Conservation (phyloP, 2,797 vertebrate genomes). For the Lepus oiostolus region DNA sequence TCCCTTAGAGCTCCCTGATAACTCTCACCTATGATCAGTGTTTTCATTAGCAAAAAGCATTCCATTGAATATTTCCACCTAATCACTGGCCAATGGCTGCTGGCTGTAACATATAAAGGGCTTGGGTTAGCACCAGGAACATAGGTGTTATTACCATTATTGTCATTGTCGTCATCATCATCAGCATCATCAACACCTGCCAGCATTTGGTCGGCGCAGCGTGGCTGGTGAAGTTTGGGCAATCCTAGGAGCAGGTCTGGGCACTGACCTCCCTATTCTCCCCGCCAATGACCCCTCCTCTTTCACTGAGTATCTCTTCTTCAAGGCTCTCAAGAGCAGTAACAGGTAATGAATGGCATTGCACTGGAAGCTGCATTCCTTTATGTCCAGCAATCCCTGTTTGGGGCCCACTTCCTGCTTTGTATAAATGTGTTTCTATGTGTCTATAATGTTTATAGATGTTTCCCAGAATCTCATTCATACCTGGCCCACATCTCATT, state of each 20-base stretch:
- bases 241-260: not conserved
- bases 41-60: not conserved
- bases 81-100: not conserved
- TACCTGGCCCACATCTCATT: not conserved
- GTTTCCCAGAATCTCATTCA: not conserved
- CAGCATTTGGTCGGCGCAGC: not conserved
- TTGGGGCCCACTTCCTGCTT: not conserved
- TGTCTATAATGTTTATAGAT: not conserved
- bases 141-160: not conserved
- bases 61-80: not conserved
- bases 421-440: not conserved
- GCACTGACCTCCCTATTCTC: not conserved
- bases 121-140: not conserved
- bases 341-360: not conserved
- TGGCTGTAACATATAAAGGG: not conserved
- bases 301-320: not conserved
- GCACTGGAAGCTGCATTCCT: not conserved
- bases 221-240: not conserved
- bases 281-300: not conserved
- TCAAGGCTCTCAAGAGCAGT: not conserved
- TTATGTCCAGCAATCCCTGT: not conserved
- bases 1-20: not conserved
- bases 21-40: not conserved
- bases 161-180: not conserved
- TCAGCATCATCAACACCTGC: not conserved